Evolutionary conservation across 2,888 invertebrate species (phyloP).

Genomic region (Trichogramma dendrolimi): DNA sequence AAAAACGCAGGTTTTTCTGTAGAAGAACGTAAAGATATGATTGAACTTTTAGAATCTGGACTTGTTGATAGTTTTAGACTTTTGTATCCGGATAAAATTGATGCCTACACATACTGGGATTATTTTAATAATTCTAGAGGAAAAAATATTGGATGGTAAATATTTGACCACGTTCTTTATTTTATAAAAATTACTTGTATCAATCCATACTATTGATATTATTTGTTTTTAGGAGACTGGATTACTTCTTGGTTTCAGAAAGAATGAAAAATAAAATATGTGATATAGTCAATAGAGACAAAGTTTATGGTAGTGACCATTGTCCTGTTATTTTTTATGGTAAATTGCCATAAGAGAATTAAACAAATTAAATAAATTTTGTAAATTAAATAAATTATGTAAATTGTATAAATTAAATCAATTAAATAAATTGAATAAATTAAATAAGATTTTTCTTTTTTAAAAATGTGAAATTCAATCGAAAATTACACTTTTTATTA

Average conservation of each 20-base stretch:
- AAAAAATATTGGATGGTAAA: slow-evolving; percentile 92
- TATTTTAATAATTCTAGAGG: slow-evolving; percentile 82
- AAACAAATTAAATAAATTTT: too few relatives aligned
- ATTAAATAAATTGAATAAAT: slow-evolving; percentile 6
- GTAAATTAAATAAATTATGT: slow-evolving; percentile 5
- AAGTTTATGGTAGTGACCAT: slow-evolving; percentile 91
- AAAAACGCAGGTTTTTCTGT: slow-evolving; percentile 93
- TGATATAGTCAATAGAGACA: slow-evolving; percentile 76
- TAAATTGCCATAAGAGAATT: slow-evolving; percentile 15
- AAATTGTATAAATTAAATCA: slow-evolving; percentile 13
- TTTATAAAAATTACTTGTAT: too few relatives aligned
- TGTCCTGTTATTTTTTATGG: slow-evolving; percentile 80
- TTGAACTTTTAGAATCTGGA: slow-evolving; percentile 72
- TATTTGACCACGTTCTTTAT: too few relatives aligned
- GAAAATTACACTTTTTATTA: too few relatives aligned
- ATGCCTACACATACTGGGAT: slow-evolving; percentile 92
- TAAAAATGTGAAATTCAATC: too few relatives aligned
- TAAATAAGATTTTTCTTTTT: too few relatives aligned
- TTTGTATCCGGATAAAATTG: slow-evolving; percentile 77
- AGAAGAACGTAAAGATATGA: slow-evolving; percentile 90
- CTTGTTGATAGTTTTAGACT: slow-evolving; percentile 85
- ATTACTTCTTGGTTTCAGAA: slow-evolving; percentile 90
- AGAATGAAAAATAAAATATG: slow-evolving; percentile 74
- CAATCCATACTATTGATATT: background rate
- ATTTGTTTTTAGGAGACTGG: slow-evolving; percentile 71